Conservation (phyloP, 2,888 invertebrate species). For the Pseudococcus jackbeardsleyi region DNA sequence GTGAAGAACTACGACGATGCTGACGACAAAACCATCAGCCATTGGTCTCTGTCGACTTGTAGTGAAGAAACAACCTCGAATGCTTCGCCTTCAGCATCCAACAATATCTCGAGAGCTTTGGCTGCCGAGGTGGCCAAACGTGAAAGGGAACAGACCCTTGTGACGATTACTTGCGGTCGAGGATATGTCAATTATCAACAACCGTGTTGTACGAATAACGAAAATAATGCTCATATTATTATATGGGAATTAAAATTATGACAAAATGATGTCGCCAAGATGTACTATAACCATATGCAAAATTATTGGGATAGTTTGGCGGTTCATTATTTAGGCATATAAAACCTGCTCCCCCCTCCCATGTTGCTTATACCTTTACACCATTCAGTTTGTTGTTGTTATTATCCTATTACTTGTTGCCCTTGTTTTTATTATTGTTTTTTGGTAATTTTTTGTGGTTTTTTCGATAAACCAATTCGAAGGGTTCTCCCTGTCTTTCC, state of each 20-base stretch:
- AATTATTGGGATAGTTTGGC: conserved; percentile 49
- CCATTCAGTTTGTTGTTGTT: neutral
- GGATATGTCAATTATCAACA: conserved; percentile 91
- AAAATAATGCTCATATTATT: conserved; percentile 82
- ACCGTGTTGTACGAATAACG: conserved; percentile 76
- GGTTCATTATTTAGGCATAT: conserved; percentile 21
- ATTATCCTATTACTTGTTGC: neutral
- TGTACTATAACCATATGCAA: conserved; percentile 41
- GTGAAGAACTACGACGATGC: conserved; percentile 87
- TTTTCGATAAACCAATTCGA: neutral
- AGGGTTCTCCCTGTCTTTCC: too few species aligned
- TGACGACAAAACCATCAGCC: conserved; percentile 71
- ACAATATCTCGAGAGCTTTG: conserved; percentile 66
- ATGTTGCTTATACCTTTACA: neutral
- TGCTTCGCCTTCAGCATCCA: conserved; percentile 63
- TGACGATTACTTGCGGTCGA: conserved; percentile 88
- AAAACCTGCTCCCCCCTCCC: neutral
- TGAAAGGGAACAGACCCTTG: conserved; percentile 74
- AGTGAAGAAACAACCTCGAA: conserved; percentile 70
- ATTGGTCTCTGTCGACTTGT: conserved; percentile 65
- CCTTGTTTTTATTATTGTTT: neutral
- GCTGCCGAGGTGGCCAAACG: conserved; percentile 68
- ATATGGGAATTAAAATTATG: conserved; percentile 90
- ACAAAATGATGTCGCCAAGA: conserved; percentile 54
- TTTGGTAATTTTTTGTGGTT: neutral